phyloP scores from a whole-genome alignment of 2,797 vertebrate genomes.

The Rhinophrynus dorsalis region DNA sequence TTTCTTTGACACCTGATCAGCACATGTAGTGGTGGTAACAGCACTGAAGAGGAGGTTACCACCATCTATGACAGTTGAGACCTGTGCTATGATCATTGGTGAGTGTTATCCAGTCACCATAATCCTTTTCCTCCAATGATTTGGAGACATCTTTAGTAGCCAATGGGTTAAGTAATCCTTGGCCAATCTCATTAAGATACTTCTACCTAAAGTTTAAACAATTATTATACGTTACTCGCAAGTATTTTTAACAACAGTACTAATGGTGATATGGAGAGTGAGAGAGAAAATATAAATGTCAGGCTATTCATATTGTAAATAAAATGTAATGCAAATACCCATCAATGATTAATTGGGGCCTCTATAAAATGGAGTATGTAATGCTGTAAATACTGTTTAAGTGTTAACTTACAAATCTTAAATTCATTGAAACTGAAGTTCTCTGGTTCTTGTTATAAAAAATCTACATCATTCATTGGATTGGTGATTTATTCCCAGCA shows the following conservation, averaged over 20 bases:
- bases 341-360: slow-evolving; percentile 20
- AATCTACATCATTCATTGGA: slow-evolving; percentile 26
- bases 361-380: slow-evolving; percentile 16
- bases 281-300: slow-evolving; percentile 23
- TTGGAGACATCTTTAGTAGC: too few species aligned
- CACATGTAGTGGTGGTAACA: too few species aligned
- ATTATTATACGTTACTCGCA: slow-evolving; percentile 15
- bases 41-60: too few species aligned
- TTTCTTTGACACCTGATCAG: too few species aligned
- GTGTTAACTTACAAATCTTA: not conserved
- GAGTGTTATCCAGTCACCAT: too few species aligned
- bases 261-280: not conserved
- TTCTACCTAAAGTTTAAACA: not conserved
- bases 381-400: not conserved
- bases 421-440: slow-evolving; percentile 27
- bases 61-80: too few species aligned
- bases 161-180: slow-evolving; percentile 15
- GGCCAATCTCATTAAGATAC: too few species aligned
- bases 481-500: slow-evolving; percentile 24
- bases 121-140: too few species aligned
- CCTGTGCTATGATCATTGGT: too few species aligned
- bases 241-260: slow-evolving; percentile 19
- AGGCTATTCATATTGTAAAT: slow-evolving; percentile 21
- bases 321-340: slow-evolving; percentile 38
- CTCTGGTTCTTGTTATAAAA: slow-evolving; percentile 11